These are phyloP conservation scores for Hartigia nigra DNA, from an alignment of 2,888 invertebrate genomes.

Conservation along the genomic window DNA sequence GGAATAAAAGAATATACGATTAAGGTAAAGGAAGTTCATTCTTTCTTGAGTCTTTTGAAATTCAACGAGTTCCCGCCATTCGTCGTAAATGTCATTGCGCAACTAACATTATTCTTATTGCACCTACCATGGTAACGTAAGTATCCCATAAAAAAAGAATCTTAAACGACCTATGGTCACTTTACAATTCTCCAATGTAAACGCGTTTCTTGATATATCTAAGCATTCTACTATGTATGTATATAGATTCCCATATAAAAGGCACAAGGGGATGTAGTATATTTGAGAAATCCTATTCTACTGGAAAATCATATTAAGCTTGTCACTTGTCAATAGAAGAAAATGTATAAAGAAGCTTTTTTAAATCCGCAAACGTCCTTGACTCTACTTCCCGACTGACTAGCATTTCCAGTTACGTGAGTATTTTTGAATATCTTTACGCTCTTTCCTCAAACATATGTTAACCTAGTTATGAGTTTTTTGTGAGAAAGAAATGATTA, in stretches of 20 bases:
- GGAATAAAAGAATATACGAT: background rate
- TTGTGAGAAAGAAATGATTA: background rate
- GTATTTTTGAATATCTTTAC: background rate
- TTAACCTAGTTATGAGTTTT: background rate
- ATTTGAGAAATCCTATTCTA: background rate
- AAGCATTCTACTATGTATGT: background rate
- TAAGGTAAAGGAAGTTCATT: background rate
- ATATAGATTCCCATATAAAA: background rate
- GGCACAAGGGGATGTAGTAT: background rate
- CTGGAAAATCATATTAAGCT: background rate
- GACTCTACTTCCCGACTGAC: background rate
- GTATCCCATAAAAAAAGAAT: background rate
- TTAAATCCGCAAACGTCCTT: background rate
- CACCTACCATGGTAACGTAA: background rate
- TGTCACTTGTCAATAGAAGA: background rate
- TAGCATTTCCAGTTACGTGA: background rate
- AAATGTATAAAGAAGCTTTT: background rate
- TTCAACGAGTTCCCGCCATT: background rate
- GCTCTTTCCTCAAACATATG: background rate
- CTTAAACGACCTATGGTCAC: background rate
- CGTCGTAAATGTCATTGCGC: background rate
- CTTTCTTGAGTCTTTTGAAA: background rate
- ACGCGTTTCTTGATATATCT: background rate
- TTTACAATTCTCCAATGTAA: background rate
- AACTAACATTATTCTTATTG: background rate